Base-by-base conservation (phyloP, 2,888 invertebrate species). In the Alitta virens region DNA sequence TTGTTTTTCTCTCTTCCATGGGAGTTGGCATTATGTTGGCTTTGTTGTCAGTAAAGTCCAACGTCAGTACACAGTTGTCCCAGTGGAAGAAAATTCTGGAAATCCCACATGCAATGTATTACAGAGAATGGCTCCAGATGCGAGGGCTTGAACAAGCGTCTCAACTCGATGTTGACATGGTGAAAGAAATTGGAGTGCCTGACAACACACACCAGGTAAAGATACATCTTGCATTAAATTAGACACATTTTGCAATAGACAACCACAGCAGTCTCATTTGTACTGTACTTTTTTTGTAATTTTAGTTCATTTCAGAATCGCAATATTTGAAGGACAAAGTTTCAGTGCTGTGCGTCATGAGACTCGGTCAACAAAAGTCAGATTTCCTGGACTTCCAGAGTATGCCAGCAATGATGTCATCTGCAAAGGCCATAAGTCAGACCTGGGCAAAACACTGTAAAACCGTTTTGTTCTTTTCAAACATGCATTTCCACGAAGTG, bases 371-470 rank as follows among this genome's bases (percentile, higher is more conserved):
- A 12, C 3, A 46, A 7, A 26, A 26, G 1, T n/a, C 16, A 9
- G 14, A 26, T 14, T n/a, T 26, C 18, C 25, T 23, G 9, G 18
- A 21, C 49, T 57, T 46, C 27, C 25, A 21, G 5, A 27, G 18
- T 24, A 25, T 50, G 1, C 57, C 33, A 2, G 18, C 16, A 16
- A 26, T 50, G 33, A 26, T 56, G 67, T 68, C 24, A 68, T 72
- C 18, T 18, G 61, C 53, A n/a, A 26, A 33, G 42, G 61, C 64
- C 25, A 62, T 64, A n/a, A 16, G 27, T 16, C 49, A 62, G 21
- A 64, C 64, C 5, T 64, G 64, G 64, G 64, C 61, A 2, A 49
- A 43, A 9, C 56, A 54, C 25, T 64, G 64, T 21, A n/a, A 46
- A 33, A 58, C 61, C 42, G 18, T 62, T 5, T 27, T 64, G 7